These are phyloP conservation scores for Ruditapes philippinarum DNA, from an alignment of 1,140 invertebrate genomes.

Conservation along the genomic window DNA sequence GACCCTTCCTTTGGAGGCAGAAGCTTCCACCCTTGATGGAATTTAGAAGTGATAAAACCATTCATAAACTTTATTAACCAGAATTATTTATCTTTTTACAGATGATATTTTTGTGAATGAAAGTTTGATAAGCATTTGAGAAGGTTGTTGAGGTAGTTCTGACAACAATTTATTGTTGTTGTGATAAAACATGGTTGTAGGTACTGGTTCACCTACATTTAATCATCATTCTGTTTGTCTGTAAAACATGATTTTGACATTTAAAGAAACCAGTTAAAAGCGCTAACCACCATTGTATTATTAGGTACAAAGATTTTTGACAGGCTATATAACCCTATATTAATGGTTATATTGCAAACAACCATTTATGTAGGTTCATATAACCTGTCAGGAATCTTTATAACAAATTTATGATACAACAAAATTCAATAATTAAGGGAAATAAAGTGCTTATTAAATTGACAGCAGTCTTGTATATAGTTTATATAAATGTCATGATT, in stretches of 20 bases:
- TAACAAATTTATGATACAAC: no score
- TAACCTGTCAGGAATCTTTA: no score
- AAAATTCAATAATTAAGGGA: no score
- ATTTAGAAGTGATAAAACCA: conserved; percentile 6
- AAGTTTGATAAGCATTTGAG: neutral
- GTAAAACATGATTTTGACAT: neutral
- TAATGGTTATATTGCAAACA: no score
- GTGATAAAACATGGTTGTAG: neutral
- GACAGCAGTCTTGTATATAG: no score
- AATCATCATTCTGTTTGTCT: no score
- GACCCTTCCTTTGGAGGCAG: conserved; percentile 1
- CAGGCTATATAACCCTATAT: neutral
- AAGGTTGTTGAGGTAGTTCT: neutral
- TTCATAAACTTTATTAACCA: neutral
- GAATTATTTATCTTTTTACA: neutral
- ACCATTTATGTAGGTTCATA: no score
- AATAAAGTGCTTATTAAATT: no score
- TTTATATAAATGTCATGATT: no score
- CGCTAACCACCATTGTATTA: neutral
- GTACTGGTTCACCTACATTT: no score
- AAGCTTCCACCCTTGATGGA: neutral
- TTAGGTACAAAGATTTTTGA: no score
- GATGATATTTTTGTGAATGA: neutral
- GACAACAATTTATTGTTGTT: neutral
- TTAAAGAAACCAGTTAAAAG: no score